Evolutionary conservation across 2,113 vertebrate genomes (phyloP).

Genomic region (Uropsilus gracilis): DNA sequence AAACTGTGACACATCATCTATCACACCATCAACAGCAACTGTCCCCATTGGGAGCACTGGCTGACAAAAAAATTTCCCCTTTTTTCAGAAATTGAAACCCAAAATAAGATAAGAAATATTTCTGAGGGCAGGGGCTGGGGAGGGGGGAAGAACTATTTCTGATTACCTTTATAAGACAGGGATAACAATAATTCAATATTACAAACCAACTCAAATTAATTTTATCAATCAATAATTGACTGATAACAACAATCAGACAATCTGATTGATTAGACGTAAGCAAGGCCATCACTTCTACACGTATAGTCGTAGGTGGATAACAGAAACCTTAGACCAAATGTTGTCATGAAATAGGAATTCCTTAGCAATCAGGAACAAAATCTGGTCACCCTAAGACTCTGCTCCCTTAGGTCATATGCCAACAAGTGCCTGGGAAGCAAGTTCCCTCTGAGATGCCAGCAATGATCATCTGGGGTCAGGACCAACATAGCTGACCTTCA

Average conservation of each 20-base stretch:
- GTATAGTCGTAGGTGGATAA: background rate
- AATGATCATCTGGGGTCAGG: background rate
- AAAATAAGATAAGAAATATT: background rate
- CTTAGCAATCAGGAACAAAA: background rate
- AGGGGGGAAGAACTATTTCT: slow-evolving; percentile 8
- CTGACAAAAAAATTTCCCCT: background rate
- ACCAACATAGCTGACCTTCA: background rate
- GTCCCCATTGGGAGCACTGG: background rate
- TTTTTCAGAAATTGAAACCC: background rate
- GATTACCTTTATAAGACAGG: background rate
- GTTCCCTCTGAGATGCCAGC: background rate
- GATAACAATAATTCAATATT: background rate
- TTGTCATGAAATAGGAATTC: background rate
- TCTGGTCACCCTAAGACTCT: background rate
- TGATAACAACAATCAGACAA: too few species aligned
- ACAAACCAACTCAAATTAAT: slow-evolving; percentile 4
- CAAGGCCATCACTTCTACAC: background rate
- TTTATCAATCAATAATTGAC: background rate
- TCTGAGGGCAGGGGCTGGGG: too few species aligned
- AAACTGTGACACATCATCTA: background rate
- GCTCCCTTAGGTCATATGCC: background rate
- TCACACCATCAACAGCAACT: background rate
- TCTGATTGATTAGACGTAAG: background rate
- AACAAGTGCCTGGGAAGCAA: background rate
- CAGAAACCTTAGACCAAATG: background rate